Evolutionary conservation across 2,113 vertebrate species (phyloP), one percentile per base, ranked within the genome.

Genomic region (Pygoscelis adeliae): DNA sequence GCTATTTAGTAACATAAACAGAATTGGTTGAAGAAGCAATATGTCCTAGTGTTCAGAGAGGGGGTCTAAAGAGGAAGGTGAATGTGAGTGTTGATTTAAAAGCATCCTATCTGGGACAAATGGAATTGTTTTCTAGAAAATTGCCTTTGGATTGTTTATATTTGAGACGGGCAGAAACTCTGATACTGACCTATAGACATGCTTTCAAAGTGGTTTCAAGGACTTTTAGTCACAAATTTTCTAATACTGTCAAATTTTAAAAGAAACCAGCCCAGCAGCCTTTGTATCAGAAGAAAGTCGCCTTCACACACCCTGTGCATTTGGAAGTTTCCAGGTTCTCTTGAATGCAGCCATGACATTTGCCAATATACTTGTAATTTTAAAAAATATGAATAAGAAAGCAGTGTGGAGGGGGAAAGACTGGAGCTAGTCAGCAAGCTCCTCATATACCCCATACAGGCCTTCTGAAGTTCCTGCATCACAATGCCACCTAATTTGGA

Each of bases 401-500:
- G 63, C 46, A 85, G 21, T 6, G n/a, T 63, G 49, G 69, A 82
- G 32, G 26, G 44, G 42, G 56, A 56, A 83, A 46, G 66, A 49
- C 78, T 53, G 62, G 56, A 91, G 49, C 59, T 74, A 90, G 58
- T 58, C 47, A 77, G 61, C 56, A 71, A 85, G 53, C 77, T 82
- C 56, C 80, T 88, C 49, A 8, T 93, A 56, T 40, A 76, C 47
- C 87, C 50, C 16, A 7, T 63, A 47, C 71, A 80, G 91, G 84
- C 81, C 88, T 91, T 88, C 89, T 93, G 95, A 95, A 96, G 95
- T 76, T 87, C 82, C 83, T 93, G 74, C 87, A 91, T 85, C 94
- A 91, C 91, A 94, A 83, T 97, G 88, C 94, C 91, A 96, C 90
- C 95, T 96, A 69, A 95, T 97, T 94, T 97, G 97, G 97, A 97